A percentile compares a stretch with the other conserved stretches of the same genome.
These are phyloP conservation scores for Galbula dea DNA, from an alignment of 2,113 vertebrate species.

Conservation along the genomic window DNA sequence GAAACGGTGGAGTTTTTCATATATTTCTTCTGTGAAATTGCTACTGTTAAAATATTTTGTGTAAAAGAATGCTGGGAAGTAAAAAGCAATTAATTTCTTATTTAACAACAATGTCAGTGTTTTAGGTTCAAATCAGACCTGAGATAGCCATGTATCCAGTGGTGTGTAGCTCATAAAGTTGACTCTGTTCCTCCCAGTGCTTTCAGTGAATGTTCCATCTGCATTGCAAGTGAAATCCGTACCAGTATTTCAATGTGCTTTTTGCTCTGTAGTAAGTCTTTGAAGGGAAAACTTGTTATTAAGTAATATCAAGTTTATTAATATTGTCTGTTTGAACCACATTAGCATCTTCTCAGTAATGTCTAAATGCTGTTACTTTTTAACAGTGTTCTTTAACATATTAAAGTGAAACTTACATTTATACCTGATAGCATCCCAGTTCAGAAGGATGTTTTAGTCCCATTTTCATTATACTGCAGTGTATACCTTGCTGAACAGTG, in stretches of 20 bases:
- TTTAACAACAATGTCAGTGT: background rate
- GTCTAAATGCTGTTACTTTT: slow-evolving; percentile 52
- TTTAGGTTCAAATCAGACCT: background rate
- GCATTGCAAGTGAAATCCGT: background rate
- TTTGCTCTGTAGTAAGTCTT: background rate
- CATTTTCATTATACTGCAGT: slow-evolving; percentile 40
- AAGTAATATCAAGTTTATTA: slow-evolving; percentile 66
- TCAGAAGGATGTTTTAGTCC: slow-evolving; percentile 7
- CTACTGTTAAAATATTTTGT: background rate
- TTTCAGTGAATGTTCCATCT: background rate
- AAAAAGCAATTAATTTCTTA: background rate
- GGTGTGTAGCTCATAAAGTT: background rate
- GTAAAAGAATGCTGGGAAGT: background rate
- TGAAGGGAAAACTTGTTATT: slow-evolving; percentile 53
- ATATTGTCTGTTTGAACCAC: slow-evolving; percentile 49
- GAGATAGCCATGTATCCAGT: background rate
- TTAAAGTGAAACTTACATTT: slow-evolving; percentile 35
- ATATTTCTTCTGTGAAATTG: background rate
- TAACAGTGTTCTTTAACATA: slow-evolving; percentile 30
- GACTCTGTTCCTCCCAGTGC: background rate
- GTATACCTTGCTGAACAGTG: slow-evolving; percentile 45
- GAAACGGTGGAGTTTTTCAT: background rate
- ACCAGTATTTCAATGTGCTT: background rate
- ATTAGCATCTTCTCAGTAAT: slow-evolving; percentile 43
- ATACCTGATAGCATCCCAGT: slow-evolving; percentile 20